These are phyloP conservation scores for Papilio gigon DNA, from an alignment of 2,888 invertebrate species.

Conservation along the genomic window DNA sequence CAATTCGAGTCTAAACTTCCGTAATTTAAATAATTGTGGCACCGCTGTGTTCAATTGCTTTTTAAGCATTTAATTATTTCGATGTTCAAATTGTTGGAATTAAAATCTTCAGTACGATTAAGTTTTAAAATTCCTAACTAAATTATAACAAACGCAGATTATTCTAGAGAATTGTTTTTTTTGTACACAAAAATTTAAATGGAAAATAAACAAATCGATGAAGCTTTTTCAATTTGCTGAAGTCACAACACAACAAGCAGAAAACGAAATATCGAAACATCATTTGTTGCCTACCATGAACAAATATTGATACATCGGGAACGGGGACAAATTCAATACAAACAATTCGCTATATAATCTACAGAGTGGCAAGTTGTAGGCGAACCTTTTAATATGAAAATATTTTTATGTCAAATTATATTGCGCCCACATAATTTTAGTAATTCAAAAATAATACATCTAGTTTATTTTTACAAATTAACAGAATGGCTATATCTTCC, in stretches of 20 bases:
- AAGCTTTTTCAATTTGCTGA: conserved; percentile 18
- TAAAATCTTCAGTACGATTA: neutral
- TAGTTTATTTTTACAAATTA: too few relatives aligned
- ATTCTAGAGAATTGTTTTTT: too few relatives aligned
- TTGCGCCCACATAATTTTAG: neutral
- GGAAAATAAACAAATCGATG: conserved; percentile 2
- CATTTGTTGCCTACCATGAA: conserved; percentile 12
- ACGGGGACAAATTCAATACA: conserved; percentile 29
- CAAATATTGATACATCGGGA: conserved; percentile 24
- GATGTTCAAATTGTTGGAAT: conserved; percentile 12
- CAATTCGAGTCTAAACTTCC: conserved; percentile 20
- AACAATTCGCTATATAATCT: conserved; percentile 26
- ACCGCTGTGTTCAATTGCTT: conserved; percentile 20
- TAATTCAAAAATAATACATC: too few relatives aligned
- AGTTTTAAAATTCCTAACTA: neutral
- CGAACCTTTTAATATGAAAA: neutral
- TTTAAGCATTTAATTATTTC: conserved; percentile 18
- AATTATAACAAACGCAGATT: too few relatives aligned
- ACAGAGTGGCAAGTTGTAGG: neutral
- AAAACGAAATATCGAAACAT: conserved; percentile 17
- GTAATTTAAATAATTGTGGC: conserved; percentile 22
- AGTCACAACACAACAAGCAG: conserved; percentile 11
- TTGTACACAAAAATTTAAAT: neutral
- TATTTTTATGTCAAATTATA: neutral
- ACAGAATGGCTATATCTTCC: too few relatives aligned